These are phyloP conservation scores for Arizona elegans DNA, from an alignment of 2,113 vertebrate genomes.

Conservation along the genomic window DNA sequence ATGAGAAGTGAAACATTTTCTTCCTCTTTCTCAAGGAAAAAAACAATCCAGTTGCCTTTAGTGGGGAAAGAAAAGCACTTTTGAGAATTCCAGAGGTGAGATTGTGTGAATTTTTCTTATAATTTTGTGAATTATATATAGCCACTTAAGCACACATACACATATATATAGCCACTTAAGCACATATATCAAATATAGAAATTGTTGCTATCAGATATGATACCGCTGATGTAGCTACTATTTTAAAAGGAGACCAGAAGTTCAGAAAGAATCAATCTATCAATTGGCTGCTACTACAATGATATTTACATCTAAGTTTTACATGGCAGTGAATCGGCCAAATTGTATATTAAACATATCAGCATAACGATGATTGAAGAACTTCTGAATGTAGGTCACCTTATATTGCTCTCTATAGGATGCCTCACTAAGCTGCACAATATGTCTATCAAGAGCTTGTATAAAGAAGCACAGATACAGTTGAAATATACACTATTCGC, in stretches of 20 bases:
- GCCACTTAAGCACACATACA: too few species aligned
- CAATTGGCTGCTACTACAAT: not conserved
- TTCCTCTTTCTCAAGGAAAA: not conserved
- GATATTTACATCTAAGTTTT: not conserved
- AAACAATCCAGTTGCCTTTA: too few species aligned
- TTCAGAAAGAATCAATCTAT: not conserved
- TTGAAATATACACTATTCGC: too few species aligned
- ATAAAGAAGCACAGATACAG: too few species aligned
- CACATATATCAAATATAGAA: not conserved
- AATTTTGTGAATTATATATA: not conserved
- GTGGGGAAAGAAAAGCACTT: too few species aligned
- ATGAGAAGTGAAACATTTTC: too few species aligned
- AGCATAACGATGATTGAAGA: not conserved
- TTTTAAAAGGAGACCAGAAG: not conserved
- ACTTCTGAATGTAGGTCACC: too few species aligned
- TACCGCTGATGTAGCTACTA: not conserved
- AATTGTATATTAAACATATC: not conserved
- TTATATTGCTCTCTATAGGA: too few species aligned
- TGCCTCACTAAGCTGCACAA: too few species aligned
- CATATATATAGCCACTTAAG: not conserved
- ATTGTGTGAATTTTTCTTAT: not conserved
- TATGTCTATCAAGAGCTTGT: too few species aligned
- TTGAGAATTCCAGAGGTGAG: not conserved
- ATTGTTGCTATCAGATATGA: not conserved
- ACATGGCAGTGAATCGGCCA: not conserved